phyloP scores from a whole-genome alignment of 2,113 vertebrate genomes.

The Rutilus rutilus region DNA sequence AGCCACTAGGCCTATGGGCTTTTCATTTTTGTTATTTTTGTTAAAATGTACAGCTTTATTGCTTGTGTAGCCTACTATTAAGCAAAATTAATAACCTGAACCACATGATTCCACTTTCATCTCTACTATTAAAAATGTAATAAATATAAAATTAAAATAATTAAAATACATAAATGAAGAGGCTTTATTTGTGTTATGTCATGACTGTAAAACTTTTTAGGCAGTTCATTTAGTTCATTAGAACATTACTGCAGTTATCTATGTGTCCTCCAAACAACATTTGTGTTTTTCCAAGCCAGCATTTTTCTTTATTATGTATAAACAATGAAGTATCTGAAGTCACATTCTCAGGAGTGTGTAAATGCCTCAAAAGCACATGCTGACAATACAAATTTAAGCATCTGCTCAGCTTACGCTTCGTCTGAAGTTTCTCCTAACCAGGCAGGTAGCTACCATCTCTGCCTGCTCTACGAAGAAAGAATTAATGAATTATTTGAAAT shows the following conservation, averaged over 20 bases:
- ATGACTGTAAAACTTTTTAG: not conserved
- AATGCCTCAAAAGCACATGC: not conserved
- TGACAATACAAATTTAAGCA: constrained; percentile 23
- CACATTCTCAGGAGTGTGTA: not conserved
- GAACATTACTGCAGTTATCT: constrained; percentile 12
- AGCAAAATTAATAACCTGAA: no score
- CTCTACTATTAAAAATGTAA: not conserved
- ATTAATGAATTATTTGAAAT: not conserved
- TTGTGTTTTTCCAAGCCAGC: not conserved
- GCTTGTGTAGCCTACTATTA: no score
- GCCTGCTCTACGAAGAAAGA: not conserved
- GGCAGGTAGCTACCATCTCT: not conserved
- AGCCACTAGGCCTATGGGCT: no score
- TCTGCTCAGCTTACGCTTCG: not conserved
- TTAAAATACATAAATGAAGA: not conserved
- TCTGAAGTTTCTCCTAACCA: not conserved
- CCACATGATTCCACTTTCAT: not conserved
- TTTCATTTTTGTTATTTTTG: no score
- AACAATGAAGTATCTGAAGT: not conserved
- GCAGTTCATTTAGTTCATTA: not conserved
- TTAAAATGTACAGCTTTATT: no score
- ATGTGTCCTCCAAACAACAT: not conserved
- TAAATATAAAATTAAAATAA: not conserved
- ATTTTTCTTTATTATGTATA: constrained; percentile 5
- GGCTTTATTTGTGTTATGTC: not conserved